A percentile compares a stretch with the other conserved stretches of the same genome.
Conservation (phyloP, 2,888 invertebrate species). For the Heterodera filipjevi region DNA sequence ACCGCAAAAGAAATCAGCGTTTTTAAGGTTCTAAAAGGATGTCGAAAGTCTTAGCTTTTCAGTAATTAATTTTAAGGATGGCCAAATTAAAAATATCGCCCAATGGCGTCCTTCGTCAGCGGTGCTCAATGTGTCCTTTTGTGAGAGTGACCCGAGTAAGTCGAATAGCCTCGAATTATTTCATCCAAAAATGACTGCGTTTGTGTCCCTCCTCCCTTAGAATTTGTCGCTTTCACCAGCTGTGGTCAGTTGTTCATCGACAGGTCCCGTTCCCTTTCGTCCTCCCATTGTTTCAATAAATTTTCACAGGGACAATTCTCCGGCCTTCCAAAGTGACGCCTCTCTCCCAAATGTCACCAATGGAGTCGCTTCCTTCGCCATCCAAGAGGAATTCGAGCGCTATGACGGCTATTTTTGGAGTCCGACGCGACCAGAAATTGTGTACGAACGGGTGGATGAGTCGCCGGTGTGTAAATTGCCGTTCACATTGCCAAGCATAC, state of each 20-base stretch:
- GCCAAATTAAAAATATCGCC: conserved; percentile 34
- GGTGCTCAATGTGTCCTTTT: conserved; percentile 42
- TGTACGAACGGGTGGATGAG: conserved; percentile 72
- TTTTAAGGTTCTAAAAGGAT: background rate
- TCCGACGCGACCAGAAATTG: conserved; percentile 71
- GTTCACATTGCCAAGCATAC: conserved; percentile 48
- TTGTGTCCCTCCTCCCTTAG: background rate
- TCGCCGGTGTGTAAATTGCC: conserved; percentile 86
- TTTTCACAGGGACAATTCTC: conserved; percentile 27
- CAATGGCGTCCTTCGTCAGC: conserved; percentile 33
- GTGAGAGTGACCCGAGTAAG: conserved; percentile 30
- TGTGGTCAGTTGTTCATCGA: conserved; percentile 43
- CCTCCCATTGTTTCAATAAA: background rate
- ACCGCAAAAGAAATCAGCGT: conserved; percentile 17
- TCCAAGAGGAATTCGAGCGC: conserved; percentile 94
- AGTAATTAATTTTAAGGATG: conserved; percentile 33
- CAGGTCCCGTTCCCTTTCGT: conserved; percentile 30
- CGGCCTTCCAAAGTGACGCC: conserved; percentile 29
- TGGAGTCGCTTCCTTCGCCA: conserved; percentile 89
- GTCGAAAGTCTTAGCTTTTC: too few relatives aligned
- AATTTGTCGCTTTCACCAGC: conserved; percentile 47
- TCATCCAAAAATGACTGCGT: background rate
- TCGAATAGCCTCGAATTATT: too few relatives aligned
- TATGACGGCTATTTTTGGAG: conserved; percentile 99
- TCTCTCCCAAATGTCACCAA: conserved; percentile 19